Percentiles rank a stretch among this genome's conserved stretches.
These are phyloP conservation scores for Helicoverpa zea DNA, from an alignment of 1,140 invertebrate genomes.

Conservation along the genomic window DNA sequence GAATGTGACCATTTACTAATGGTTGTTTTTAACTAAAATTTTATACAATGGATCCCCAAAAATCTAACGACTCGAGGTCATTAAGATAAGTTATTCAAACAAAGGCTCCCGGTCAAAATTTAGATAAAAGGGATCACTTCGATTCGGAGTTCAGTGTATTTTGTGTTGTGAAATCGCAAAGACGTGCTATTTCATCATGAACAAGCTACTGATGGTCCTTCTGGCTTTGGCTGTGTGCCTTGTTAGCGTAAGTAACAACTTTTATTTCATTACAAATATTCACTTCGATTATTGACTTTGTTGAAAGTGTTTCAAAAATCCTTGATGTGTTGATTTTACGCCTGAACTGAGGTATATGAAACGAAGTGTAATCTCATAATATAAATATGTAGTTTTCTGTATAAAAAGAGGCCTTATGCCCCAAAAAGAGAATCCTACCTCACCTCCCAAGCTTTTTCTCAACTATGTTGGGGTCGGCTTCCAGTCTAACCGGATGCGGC, in stretches of 20 bases:
- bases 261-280: neutral
- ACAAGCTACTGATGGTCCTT: conserved; percentile 53
- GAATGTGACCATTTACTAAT: too few species aligned
- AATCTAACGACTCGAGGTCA: neutral
- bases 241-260: neutral
- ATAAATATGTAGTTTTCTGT: too few species aligned
- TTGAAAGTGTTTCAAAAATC: too few species aligned
- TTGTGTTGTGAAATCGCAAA: conserved; percentile 9
- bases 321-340: too few species aligned
- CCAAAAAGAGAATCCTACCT: too few species aligned
- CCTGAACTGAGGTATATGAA: too few species aligned
- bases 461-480: too few species aligned
- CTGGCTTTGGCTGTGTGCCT: conserved; percentile 30
- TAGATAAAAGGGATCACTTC: conserved; percentile 10
- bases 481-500: too few species aligned
- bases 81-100: conserved; percentile 6
- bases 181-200: conserved; percentile 35
- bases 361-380: too few species aligned
- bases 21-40: neutral
- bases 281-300: too few species aligned
- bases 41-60: neutral
- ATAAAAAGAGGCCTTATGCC: too few species aligned
- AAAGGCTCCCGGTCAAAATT: neutral
- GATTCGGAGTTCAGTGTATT: neutral
- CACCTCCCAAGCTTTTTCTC: too few species aligned